Conservation (phyloP, 2,888 invertebrate species). For the Palloptera scutellata region DNA sequence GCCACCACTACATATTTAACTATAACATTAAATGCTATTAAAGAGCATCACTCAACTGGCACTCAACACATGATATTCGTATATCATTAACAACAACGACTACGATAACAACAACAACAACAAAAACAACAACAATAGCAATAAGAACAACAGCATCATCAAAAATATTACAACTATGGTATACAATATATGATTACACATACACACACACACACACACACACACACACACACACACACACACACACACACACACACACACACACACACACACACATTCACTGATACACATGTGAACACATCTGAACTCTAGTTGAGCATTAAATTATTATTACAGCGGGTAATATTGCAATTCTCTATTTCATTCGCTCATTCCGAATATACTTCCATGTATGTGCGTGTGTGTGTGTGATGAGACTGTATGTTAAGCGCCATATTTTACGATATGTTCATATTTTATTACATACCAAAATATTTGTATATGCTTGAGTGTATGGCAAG, state of each 20-base stretch:
- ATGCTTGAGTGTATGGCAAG: background rate
- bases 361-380: background rate
- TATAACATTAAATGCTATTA: too few species aligned
- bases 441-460: constrained; percentile 12
- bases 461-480: constrained; percentile 3
- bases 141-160: background rate
- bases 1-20: too few species aligned
- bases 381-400: background rate
- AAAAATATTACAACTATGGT: too few species aligned
- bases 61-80: too few species aligned
- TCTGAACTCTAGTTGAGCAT: constrained; percentile 7
- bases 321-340: constrained; percentile 11
- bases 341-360: background rate
- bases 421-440: background rate
- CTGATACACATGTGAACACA: too few species aligned
- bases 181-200: background rate
- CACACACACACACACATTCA: constrained; percentile 1
- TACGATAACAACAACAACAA: background rate
- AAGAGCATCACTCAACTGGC: too few species aligned
- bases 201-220: background rate
- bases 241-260: too few species aligned
- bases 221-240: background rate
- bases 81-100: background rate
- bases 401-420: background rate
- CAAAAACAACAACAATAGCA: background rate